Conservation (phyloP, 2,797 vertebrate species). For the Lophotriccus pileatus region DNA sequence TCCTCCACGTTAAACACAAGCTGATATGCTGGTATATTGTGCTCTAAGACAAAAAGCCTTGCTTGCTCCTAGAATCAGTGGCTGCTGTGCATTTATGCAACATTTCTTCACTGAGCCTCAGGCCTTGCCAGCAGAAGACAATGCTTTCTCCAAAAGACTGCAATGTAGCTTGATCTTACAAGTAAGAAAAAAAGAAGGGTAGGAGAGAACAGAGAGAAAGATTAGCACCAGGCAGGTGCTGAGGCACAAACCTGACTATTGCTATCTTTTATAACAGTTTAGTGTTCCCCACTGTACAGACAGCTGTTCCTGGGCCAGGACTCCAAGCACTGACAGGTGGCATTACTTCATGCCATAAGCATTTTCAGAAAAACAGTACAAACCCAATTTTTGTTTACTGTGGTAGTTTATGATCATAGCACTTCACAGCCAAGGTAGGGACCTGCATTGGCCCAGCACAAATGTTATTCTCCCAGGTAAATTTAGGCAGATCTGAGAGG, state of each 20-base stretch:
- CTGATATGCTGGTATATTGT: background rate
- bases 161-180: background rate
- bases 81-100: background rate
- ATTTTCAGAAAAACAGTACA: background rate
- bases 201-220: background rate
- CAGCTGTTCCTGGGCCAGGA: background rate
- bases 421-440: background rate
- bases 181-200: background rate
- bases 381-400: background rate
- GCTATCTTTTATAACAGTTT: background rate
- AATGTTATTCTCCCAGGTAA: background rate
- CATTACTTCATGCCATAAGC: background rate
- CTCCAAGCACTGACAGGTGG: background rate
- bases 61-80: background rate
- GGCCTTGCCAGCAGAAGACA: background rate
- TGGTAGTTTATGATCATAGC: background rate
- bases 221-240: background rate
- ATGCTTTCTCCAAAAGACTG: background rate
- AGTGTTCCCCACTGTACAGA: background rate
- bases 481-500: background rate
- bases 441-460: background rate
- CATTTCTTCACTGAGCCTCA: background rate
- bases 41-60: background rate
- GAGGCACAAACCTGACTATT: background rate
- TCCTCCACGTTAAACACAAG: background rate